Evolutionary conservation across 2,797 vertebrate species (phyloP).

Genomic region (Cephalopachus bancanus): DNA sequence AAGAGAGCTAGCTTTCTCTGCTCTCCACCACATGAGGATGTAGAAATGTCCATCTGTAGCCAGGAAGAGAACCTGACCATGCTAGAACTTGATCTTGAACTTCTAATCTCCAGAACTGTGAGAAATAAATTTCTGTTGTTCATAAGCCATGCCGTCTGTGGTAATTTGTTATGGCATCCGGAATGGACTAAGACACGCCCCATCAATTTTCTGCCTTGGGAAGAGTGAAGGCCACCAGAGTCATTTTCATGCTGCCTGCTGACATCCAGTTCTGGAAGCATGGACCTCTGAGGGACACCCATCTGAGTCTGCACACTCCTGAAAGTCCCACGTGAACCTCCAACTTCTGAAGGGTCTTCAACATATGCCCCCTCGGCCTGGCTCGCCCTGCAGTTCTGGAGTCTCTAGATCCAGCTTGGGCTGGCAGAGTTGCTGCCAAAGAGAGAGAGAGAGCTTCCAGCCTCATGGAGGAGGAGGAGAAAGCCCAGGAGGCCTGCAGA

Average conservation of each 20-base stretch:
- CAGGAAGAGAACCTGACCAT: background rate
- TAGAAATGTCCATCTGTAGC: background rate
- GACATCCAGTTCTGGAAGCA: background rate
- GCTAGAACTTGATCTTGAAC: background rate
- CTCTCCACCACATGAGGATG: background rate
- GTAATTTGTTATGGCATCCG: background rate
- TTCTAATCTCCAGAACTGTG: background rate
- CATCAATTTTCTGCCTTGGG: background rate
- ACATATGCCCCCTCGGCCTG: background rate
- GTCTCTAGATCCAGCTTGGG: background rate
- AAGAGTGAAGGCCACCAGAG: background rate
- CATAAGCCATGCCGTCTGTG: background rate
- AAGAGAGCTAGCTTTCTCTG: background rate
- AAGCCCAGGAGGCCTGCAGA: background rate
- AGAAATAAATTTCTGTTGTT: too few species aligned
- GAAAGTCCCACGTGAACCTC: background rate
- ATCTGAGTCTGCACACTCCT: background rate
- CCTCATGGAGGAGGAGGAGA: background rate
- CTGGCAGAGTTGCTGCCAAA: background rate
- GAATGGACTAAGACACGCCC: background rate
- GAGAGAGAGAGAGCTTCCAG: background rate
- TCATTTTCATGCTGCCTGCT: background rate
- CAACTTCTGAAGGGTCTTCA: background rate
- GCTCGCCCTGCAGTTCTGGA: background rate
- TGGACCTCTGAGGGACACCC: rapidly evolving